Base-by-base conservation (phyloP, 2,113 vertebrate species). In the Cebus imitator region DNA sequence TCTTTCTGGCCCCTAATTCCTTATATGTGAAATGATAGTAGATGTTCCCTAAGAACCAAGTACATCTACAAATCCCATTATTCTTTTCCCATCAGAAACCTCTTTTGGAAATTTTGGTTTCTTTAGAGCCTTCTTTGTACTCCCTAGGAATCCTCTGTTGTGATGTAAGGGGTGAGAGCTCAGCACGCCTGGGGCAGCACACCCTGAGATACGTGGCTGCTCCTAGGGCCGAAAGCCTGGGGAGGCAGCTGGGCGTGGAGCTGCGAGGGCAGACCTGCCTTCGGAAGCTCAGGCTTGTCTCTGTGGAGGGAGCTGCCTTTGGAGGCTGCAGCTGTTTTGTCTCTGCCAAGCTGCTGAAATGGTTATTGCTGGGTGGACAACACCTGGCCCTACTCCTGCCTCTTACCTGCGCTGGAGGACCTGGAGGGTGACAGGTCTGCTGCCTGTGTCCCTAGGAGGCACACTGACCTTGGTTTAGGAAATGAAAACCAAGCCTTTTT, bases 251-350 rank as follows among this genome's bases (percentile, higher is more conserved):
- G 25, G 52, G 12, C 0, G 18, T 27, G 52, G 43, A 82, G 75
- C 43, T 0, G 0, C 0, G 2, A 14, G 40, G 52, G 37, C 32
- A 52, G 18, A 37, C 37, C n/a, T 8, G 18, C 43, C 78, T 75
- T 18, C 2, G 55, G 20, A 43, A 66, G 21, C 20, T 11, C 66
- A 64, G 73, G 66, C 52, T 64, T 14, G 0, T n/a, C 32, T 30
- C 23, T 50, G 48, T 13, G 2, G 10, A 9, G 1, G 0, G 50
- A 64, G 81, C 40, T 48, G 86, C 43, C 61, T 32, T 13, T 32
- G 76, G 84, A 37, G 16, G 21, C 30, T 3, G 35, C 16, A 1
- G 32, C n/a, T 17, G 27, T 89, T 73, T 43, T 18, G 27, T 61
- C 37, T 64, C 52, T 43, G 27, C 37, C 14, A 11, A 25, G 58